These are phyloP conservation scores for Polydrusus pterygomalis DNA, from an alignment of 2,888 invertebrate genomes.

Conservation along the genomic window DNA sequence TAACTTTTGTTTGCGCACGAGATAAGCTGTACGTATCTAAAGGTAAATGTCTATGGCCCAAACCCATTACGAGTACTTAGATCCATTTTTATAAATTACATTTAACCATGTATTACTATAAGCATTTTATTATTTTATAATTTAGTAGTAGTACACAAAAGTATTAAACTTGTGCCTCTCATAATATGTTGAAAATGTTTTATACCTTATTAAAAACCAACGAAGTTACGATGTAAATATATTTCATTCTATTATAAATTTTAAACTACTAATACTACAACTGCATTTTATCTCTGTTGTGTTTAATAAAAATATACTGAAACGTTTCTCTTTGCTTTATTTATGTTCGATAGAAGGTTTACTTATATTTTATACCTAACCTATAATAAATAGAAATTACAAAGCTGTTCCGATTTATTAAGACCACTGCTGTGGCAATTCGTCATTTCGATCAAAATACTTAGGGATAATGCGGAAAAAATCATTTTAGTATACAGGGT, in stretches of 20 bases:
- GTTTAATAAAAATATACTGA: conserved; percentile 69
- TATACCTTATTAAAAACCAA: conserved; percentile 64
- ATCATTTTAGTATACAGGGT: no score
- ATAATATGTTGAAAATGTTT: conserved; percentile 62
- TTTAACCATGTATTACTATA: not conserved
- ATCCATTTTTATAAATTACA: not conserved
- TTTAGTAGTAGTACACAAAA: conserved; percentile 46
- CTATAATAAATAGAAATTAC: no score
- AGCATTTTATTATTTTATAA: not conserved
- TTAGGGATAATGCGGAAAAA: no score
- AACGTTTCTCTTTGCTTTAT: conserved; percentile 59
- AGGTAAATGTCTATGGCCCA: no score
- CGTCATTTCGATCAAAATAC: no score
- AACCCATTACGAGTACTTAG: no score
- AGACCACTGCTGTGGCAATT: no score
- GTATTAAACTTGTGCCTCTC: conserved; percentile 67
- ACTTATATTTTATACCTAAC: no score
- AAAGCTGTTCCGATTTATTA: no score
- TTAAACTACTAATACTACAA: conserved; percentile 56
- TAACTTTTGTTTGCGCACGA: no score
- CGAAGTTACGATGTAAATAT: conserved; percentile 64
- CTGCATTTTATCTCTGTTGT: conserved; percentile 68
- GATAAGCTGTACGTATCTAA: no score
- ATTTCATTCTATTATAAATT: conserved; percentile 64
- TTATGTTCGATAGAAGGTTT: no score